Base-by-base conservation (phyloP, 2,113 vertebrate species). In the Campylorhamphus procurvoides region DNA sequence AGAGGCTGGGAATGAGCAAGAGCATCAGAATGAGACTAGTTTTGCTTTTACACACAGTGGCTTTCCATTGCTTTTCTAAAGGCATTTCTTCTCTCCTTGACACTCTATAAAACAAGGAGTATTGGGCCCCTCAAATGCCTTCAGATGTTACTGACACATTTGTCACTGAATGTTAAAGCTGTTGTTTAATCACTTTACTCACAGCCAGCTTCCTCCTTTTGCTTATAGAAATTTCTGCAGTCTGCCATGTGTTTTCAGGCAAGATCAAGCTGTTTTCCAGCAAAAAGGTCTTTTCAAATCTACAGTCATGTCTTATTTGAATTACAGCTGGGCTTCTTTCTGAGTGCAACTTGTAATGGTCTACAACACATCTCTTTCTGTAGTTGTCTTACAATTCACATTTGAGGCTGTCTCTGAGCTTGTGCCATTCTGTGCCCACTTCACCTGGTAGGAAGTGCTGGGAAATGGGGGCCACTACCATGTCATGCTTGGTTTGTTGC, bases 131-230 rank as follows among this genome's bases (percentile, higher is more conserved):
- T 86, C 53, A 52, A 83, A 75, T 37, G 53, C 46, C 82, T 94
- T 93, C 56, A 74, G 75, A 93, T 93, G 77, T 86, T 25, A 7
- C 82, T 76, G 40, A 93, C 84, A 87, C 63, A 74, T 91, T 97
- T 96, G 90, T 95, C 55, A 52, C 59, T 0, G 1, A 94, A 91
- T 71, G 69, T 92, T 96, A 77, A 93, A 90, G 55, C 80, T 97
- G 92, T 97, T 96, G 96, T 98, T 97, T 97, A 97, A 97, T 94
- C 92, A 95, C 96, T 92, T 91, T 13, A 31, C 76, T 96, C 92
- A 78, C 95, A 97, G 93, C 49, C 72, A 84, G 86, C 40, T 93
- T 96, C 67, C 29, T 94, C 44, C 63, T 91, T 89, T 77, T 93
- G 72, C 79, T 93, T 96, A 89, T 35, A 96, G 95, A 96, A 80